Conservation (phyloP, 2,797 vertebrate species). For the Halcyon badia region DNA sequence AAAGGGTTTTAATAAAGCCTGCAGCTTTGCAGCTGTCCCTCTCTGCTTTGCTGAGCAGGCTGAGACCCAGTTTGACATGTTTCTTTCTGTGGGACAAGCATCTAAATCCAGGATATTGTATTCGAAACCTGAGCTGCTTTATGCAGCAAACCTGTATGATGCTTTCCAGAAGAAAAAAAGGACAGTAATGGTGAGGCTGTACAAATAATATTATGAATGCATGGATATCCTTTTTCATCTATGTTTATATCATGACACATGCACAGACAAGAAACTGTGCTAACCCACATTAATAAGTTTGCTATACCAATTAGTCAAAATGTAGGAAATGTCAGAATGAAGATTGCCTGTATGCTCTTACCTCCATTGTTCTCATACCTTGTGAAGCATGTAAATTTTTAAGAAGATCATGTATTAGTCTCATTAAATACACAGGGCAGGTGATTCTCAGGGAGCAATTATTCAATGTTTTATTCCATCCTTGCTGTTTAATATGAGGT, state of each 20-base stretch:
- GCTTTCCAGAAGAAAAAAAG: constrained; percentile 59
- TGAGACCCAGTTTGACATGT: not conserved
- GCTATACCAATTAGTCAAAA: not conserved
- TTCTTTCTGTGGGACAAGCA: constrained; percentile 12
- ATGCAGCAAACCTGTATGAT: constrained; percentile 4
- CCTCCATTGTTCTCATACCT: not conserved
- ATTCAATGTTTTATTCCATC: not conserved
- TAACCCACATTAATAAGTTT: not conserved
- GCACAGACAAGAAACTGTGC: not conserved
- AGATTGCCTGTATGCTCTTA: not conserved
- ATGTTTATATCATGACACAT: not conserved
- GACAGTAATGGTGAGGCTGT: not conserved
- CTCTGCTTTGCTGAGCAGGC: not conserved
- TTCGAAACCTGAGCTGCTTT: constrained; percentile 59
- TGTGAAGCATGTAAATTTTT: not conserved
- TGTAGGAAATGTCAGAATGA: not conserved
- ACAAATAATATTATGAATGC: not conserved
- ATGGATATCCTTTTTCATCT: not conserved
- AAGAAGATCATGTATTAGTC: not conserved
- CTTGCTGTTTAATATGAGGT: not conserved
- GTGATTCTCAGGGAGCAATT: not conserved
- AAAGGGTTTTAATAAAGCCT: not conserved
- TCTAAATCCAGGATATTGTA: constrained; percentile 66
- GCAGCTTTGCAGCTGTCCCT: not conserved
- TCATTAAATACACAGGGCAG: not conserved